These are phyloP conservation scores for Mylabris phalerata DNA, from an alignment of 1,140 invertebrate genomes.

Conservation along the genomic window DNA sequence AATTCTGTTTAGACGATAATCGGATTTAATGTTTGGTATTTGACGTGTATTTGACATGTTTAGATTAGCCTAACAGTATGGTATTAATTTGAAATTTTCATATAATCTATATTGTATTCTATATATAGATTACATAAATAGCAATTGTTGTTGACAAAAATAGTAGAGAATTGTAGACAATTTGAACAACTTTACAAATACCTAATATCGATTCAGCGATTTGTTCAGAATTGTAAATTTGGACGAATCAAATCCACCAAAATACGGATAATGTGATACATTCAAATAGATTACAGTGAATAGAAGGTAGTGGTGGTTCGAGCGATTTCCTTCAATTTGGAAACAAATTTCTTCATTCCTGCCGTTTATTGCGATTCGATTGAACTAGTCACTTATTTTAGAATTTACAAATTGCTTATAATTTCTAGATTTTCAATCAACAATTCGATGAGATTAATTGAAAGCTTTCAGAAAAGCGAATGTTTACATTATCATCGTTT, in stretches of 20 bases:
- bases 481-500: not conserved
- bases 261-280: not conserved
- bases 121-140: constrained; percentile 1
- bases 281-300: no score
- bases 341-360: not conserved
- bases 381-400: constrained; percentile 3
- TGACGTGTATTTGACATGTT: constrained; percentile 14
- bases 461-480: constrained; percentile 17
- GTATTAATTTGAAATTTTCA: constrained; percentile 2
- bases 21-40: constrained; percentile 12
- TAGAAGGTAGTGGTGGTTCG: no score
- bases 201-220: no score
- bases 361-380: no score
- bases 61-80: not conserved
- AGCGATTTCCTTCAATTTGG: constrained; percentile 1
- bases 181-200: no score
- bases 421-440: constrained; percentile 17
- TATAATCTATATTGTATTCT: constrained; percentile 1
- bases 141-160: not conserved
- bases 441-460: constrained; percentile 17
- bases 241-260: not conserved
- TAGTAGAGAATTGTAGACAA: not conserved
- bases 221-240: not conserved
- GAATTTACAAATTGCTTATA: constrained; percentile 5
- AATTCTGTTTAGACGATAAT: constrained; percentile 8